phyloP scores from a whole-genome alignment of 2,113 vertebrate species.

The Redunca redunca region DNA sequence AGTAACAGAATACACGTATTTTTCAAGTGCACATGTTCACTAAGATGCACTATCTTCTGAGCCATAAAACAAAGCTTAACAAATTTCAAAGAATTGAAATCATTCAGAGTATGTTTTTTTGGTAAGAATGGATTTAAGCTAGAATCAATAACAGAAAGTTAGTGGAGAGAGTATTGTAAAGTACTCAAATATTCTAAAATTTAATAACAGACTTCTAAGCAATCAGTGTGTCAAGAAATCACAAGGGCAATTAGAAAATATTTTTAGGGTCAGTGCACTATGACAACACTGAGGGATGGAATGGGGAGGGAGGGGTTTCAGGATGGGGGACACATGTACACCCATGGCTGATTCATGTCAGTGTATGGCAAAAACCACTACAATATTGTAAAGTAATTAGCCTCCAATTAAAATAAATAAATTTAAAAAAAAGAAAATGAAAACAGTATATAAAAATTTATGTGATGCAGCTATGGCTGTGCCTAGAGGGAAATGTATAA shows the following conservation, averaged over 20 bases:
- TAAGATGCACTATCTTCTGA: neutral
- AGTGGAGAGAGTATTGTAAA: neutral
- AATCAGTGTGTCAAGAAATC: neutral
- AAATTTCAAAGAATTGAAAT: neutral
- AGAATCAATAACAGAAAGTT: neutral
- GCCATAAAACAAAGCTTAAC: neutral
- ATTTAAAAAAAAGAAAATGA: neutral
- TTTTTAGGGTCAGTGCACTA: neutral
- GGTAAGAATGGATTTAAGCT: neutral
- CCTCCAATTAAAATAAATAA: neutral
- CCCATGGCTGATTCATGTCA: neutral
- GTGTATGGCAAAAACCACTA: neutral
- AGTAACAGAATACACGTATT: neutral
- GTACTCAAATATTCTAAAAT: constrained; percentile 10
- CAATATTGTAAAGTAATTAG: neutral
- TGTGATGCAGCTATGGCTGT: neutral
- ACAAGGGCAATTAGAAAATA: neutral
- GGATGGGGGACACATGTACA: neutral
- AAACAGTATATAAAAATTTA: neutral
- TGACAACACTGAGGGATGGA: neutral
- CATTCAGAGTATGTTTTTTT: neutral
- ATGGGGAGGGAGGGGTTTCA: neutral
- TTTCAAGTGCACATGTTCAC: neutral
- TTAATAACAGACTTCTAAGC: neutral
- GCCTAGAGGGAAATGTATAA: neutral